A percentile compares a stretch with the other conserved stretches of the same genome.
Conservation (phyloP, 2,797 vertebrate genomes). For the Linurgus olivaceus region DNA sequence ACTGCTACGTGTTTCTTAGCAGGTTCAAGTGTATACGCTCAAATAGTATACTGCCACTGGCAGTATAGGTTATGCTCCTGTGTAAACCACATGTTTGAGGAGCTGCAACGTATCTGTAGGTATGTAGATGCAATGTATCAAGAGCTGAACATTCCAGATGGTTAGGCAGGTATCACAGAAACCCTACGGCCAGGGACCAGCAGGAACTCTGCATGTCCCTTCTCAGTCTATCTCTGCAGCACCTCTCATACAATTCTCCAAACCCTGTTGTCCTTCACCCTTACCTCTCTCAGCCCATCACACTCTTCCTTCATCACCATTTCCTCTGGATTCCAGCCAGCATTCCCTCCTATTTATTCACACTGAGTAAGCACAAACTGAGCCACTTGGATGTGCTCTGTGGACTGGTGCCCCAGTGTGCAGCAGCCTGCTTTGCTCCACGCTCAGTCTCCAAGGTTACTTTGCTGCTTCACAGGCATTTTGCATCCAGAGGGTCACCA, state of each 20-base stretch:
- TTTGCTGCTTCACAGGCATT: not conserved
- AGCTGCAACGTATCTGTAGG: not conserved
- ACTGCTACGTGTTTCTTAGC: not conserved
- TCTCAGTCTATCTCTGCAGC: not conserved
- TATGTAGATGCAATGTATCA: not conserved
- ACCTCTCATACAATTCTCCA: not conserved
- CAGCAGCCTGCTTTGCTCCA: not conserved
- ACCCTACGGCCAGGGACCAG: accelerated
- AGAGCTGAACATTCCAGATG: not conserved
- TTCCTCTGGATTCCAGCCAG: not conserved
- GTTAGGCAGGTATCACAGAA: not conserved
- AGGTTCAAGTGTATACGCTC: not conserved
- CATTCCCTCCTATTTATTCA: not conserved
- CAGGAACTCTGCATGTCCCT: not conserved
- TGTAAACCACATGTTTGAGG: not conserved
- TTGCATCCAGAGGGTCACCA: not conserved
- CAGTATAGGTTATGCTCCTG: not conserved
- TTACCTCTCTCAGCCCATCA: not conserved
- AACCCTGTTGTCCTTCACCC: not conserved
- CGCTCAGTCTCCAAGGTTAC: not conserved
- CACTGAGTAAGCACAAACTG: not conserved
- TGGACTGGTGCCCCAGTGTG: accelerated
- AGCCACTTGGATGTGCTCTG: not conserved
- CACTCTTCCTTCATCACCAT: not conserved
- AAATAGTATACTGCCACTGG: too few species aligned